Conservation (phyloP, 2,113 vertebrate species). For the Pteronura brasiliensis region DNA sequence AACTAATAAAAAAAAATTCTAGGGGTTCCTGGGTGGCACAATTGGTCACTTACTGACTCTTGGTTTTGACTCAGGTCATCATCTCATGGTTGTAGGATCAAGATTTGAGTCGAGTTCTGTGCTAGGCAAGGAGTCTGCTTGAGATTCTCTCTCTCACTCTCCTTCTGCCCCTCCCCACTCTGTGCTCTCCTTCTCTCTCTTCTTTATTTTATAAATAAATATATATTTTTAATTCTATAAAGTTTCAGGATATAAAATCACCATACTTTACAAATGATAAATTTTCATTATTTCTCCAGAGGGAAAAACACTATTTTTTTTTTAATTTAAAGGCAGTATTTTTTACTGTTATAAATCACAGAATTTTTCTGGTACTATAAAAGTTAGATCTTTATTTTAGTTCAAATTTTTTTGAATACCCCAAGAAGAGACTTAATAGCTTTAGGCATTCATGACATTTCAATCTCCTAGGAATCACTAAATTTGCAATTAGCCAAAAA, state of each 20-base stretch:
- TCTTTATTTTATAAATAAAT: not conserved
- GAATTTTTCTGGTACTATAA: constrained; percentile 28
- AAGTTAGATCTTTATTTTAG: constrained; percentile 38
- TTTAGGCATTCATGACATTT: constrained; percentile 55
- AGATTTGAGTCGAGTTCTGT: not conserved
- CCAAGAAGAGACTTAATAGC: constrained; percentile 53
- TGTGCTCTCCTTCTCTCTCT: not conserved
- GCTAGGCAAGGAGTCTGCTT: not conserved
- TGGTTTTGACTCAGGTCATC: not conserved
- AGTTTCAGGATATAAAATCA: not conserved
- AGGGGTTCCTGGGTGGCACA: not conserved
- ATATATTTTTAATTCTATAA: not conserved
- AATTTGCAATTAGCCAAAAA: constrained; percentile 54
- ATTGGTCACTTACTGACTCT: not conserved
- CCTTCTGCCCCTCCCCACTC: not conserved
- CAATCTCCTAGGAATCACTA: constrained; percentile 48
- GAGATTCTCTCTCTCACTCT: not conserved
- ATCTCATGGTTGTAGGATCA: not conserved
- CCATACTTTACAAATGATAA: not conserved
- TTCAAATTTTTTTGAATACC: constrained; percentile 54
- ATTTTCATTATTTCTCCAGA: not conserved
- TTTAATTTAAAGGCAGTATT: not conserved
- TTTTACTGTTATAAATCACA: constrained; percentile 35
- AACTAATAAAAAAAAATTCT: not conserved
- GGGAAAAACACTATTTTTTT: not conserved